Percentiles rank a stretch among this genome's conserved stretches.
phyloP scores from a whole-genome alignment of 2,888 invertebrate genomes.

The Laspeyria flexula region DNA sequence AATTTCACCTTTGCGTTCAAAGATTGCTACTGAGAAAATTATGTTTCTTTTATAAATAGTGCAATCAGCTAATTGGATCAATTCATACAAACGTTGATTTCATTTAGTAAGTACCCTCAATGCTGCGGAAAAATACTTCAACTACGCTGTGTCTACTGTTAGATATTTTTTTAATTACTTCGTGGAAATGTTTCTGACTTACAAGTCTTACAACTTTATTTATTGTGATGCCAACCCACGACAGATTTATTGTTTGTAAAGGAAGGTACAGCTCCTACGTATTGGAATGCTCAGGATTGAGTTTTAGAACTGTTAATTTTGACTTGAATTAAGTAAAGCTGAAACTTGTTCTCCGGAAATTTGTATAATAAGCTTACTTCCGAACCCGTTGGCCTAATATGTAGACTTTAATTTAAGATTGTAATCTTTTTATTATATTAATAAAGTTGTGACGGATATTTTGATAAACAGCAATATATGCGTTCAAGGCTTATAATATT shows the following conservation, averaged over 20 bases:
- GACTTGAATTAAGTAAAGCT: constrained; percentile 4
- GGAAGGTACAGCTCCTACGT: neutral
- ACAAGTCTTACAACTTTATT: constrained; percentile 3
- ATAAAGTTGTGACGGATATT: constrained; percentile 7
- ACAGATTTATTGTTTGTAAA: constrained; percentile 17
- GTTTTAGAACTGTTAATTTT: constrained; percentile 12
- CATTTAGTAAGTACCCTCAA: constrained; percentile 10
- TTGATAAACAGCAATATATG: too few species aligned
- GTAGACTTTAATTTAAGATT: constrained; percentile 10
- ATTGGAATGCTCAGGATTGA: constrained; percentile 13
- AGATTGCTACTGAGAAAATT: neutral
- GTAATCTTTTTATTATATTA: constrained; percentile 6
- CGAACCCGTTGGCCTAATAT: constrained; percentile 1
- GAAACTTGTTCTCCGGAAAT: constrained; percentile 11
- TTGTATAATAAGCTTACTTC: constrained; percentile 3
- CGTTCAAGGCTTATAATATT: neutral
- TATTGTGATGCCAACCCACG: constrained; percentile 5
- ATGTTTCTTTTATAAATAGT: constrained; percentile 2
- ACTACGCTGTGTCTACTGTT: constrained; percentile 3
- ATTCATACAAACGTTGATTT: constrained; percentile 31
- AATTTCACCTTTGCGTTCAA: neutral
- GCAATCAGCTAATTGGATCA: constrained; percentile 33
- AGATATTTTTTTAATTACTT: constrained; percentile 16
- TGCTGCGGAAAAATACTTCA: constrained; percentile 6
- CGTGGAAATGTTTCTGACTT: constrained; percentile 13